Percentiles rank a stretch among this genome's conserved stretches.
Conservation (phyloP, 2,888 invertebrate species). For the Macrosiphum euphorbiae region DNA sequence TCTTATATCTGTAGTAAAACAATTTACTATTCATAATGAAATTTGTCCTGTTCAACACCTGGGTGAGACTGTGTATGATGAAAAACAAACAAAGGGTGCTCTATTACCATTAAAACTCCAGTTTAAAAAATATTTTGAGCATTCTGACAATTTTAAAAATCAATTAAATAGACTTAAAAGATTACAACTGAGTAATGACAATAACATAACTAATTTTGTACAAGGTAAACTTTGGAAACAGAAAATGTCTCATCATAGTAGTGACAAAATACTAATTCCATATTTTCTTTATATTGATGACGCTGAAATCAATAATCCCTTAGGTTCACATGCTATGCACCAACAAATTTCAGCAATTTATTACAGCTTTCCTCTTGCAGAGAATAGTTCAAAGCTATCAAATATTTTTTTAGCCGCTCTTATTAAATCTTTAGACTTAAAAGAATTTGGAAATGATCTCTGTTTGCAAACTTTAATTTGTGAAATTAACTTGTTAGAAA, state of each 20-base stretch:
- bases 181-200: neutral
- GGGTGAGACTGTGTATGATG: neutral
- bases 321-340: neutral
- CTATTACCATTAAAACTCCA: neutral
- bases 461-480: neutral
- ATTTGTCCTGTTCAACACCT: neutral
- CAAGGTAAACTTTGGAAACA: neutral
- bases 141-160: neutral
- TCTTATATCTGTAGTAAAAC: neutral
- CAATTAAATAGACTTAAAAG: neutral
- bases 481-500: neutral
- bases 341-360: neutral
- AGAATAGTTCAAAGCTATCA: neutral
- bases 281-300: constrained; percentile 2
- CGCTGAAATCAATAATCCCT: neutral
- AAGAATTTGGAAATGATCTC: neutral
- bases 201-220: constrained; percentile 1
- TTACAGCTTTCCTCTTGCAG: neutral
- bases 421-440: neutral
- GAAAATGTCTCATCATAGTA: neutral
- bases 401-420: constrained; percentile 15
- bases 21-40: no score
- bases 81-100: neutral
- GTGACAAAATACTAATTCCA: neutral
- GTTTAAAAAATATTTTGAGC: constrained; percentile 15